phyloP scores from a whole-genome alignment of 1,140 invertebrate species.

The Scaptomyza hsui region DNA sequence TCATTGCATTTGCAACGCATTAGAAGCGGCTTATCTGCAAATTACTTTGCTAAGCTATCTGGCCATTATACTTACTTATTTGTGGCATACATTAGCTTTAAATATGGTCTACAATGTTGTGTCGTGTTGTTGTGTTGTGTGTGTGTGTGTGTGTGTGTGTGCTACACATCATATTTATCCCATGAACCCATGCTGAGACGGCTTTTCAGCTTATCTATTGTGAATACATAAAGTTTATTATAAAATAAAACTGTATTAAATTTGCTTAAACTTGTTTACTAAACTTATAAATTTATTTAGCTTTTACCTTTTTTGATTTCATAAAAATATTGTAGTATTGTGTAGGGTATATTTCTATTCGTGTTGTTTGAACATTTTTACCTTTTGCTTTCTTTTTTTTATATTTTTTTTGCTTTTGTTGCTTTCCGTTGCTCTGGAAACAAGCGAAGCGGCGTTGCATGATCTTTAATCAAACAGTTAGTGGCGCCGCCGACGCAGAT shows the following conservation, averaged over 20 bases:
- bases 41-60: not conserved
- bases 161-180: no score
- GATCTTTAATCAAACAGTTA: conserved; percentile 74
- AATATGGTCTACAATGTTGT: no score
- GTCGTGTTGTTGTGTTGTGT: no score
- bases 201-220: no score
- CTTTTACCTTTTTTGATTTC: not conserved
- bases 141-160: no score
- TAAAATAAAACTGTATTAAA: no score
- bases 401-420: no score
- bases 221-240: no score
- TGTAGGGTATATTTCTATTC: conserved; percentile 14
- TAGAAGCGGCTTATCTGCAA: conserved; percentile 1
- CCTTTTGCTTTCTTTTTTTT: conserved; percentile 7
- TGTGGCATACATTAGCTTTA: not conserved
- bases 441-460: conserved; percentile 25
- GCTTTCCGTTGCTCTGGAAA: conserved; percentile 5
- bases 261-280: no score
- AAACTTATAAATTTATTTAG: no score
- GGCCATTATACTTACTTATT: not conserved
- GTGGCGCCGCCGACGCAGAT: conserved; percentile 71
- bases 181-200: no score
- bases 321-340: not conserved
- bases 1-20: conserved; percentile 17
- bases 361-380: not conserved